phyloP scores from a whole-genome alignment of 1,140 invertebrate species.

The Drosophila setifemur region DNA sequence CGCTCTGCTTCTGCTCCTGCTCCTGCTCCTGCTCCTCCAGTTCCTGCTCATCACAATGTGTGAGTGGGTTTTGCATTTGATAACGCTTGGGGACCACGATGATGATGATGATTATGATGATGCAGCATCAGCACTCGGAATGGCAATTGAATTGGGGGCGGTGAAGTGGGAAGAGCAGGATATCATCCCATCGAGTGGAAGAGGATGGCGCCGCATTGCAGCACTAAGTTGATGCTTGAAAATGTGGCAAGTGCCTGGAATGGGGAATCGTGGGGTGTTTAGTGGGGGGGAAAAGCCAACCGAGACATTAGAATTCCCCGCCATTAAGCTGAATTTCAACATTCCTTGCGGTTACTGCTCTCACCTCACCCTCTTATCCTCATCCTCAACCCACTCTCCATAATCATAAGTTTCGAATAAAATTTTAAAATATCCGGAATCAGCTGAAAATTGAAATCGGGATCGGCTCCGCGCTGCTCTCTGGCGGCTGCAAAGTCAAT shows the following conservation, averaged over 20 bases:
- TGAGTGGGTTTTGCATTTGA: slow-evolving; percentile 36
- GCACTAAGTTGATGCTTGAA: slow-evolving; percentile 43
- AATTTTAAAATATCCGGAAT: slow-evolving; percentile 10
- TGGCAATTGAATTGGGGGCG: slow-evolving; percentile 41
- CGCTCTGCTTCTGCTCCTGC: not conserved
- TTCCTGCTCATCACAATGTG: slow-evolving; percentile 1
- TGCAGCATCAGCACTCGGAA: slow-evolving; percentile 27
- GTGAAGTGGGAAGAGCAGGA: not conserved
- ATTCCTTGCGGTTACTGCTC: slow-evolving; percentile 39
- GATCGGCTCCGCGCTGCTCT: no score
- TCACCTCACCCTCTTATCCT: not conserved
- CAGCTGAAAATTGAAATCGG: not conserved
- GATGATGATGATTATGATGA: slow-evolving; percentile 34
- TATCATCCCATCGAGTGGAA: slow-evolving; percentile 9
- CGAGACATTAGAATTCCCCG: slow-evolving; percentile 18
- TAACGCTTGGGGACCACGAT: slow-evolving; percentile 26
- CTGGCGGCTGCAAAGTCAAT: slow-evolving; percentile 35
- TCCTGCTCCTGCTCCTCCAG: not conserved
- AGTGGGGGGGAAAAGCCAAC: not conserved
- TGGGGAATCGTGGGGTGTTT: not conserved
- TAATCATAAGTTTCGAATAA: slow-evolving; percentile 15
- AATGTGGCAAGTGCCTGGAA: slow-evolving; percentile 32
- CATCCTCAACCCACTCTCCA: not conserved
- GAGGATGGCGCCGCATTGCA: slow-evolving; percentile 38
- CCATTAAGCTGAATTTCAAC: slow-evolving; percentile 35